Base-by-base conservation (phyloP, 2,888 invertebrate genomes). In the Ochropacha duplaris region DNA sequence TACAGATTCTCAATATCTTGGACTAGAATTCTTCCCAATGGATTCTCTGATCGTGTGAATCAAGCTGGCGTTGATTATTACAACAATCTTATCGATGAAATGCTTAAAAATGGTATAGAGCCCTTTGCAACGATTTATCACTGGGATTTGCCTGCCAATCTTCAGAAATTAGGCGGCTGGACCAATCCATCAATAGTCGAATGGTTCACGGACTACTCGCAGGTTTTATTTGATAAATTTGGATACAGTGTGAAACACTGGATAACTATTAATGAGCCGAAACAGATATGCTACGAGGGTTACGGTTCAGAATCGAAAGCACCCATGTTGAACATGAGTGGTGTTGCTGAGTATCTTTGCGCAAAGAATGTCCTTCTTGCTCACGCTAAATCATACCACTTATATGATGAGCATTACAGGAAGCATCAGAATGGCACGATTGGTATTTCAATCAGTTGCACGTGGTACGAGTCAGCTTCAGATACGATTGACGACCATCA, bases 1-100 rank as follows among this genome's bases (percentile, higher is more conserved):
- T 94, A 94, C 69, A 81, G 94, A 44, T 94, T 95, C 78, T 95
- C 94, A 3, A 79, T 95, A 49, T 93, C 95, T 0, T 96, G 96
- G 96, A 69, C 94, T 0, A 86, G 96, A 56, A 87, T 96, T 9
- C 77, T 96, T n/a, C 95, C 96, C 0, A 90, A 89, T 49, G 95
- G 95, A 0, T 88, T 89, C 54, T 55, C 83, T 0, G 83, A 93
- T 59, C 76, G 83, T 55, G 73, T 95, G 19, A 96, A 95, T 74
- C 73, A 87, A 56, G 84, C 85, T 0, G 96, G 95, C 5, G 76
- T 96, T 0, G 74, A 91, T 4, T 95, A 95, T 78, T 96, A 96
- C 81, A 94, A 94, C 64, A 84, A 93, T 22, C 76, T 96, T 0
- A 94, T 96, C 26, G 80, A 95, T 65, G 93, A 89, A 66, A 83